phyloP scores from a whole-genome alignment of 2,797 vertebrate species.

The Luscinia megarhynchos region DNA sequence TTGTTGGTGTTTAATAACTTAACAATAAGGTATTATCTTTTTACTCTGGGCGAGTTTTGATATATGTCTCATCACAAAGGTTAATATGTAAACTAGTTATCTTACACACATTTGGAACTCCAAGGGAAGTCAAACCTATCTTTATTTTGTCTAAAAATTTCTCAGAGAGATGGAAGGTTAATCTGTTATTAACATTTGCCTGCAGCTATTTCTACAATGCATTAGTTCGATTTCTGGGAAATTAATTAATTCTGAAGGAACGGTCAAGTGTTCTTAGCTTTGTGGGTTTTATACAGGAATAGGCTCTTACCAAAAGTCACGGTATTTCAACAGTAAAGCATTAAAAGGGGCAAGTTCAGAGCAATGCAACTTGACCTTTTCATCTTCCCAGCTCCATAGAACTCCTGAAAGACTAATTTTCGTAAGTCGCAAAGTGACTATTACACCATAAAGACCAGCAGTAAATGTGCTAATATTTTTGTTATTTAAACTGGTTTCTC shows the following conservation, averaged over 20 bases:
- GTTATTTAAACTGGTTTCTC: slow-evolving; percentile 8
- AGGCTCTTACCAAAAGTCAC: not conserved
- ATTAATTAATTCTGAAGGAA: slow-evolving; percentile 66
- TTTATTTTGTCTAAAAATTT: no score
- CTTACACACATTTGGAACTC: no score
- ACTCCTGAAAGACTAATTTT: slow-evolving; percentile 22
- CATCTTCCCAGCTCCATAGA: not conserved
- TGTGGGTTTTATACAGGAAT: slow-evolving; percentile 9
- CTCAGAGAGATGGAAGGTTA: no score
- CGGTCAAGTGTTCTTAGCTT: slow-evolving; percentile 37
- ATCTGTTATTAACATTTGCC: no score
- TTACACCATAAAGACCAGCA: not conserved
- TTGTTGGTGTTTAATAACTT: no score
- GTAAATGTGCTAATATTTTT: slow-evolving; percentile 14
- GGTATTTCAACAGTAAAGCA: slow-evolving; percentile 10
- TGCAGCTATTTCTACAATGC: no score
- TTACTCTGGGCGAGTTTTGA: no score
- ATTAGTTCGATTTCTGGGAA: no score
- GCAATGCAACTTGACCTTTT: slow-evolving; percentile 35
- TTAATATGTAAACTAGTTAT: no score
- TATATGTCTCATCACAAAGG: no score
- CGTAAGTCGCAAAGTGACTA: not conserved
- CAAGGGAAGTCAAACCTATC: no score
- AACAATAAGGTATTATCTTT: no score
- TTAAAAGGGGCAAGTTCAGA: not conserved